These are phyloP conservation scores for Centroberyx gerrardi DNA, from an alignment of 2,797 vertebrate genomes.

Conservation along the genomic window DNA sequence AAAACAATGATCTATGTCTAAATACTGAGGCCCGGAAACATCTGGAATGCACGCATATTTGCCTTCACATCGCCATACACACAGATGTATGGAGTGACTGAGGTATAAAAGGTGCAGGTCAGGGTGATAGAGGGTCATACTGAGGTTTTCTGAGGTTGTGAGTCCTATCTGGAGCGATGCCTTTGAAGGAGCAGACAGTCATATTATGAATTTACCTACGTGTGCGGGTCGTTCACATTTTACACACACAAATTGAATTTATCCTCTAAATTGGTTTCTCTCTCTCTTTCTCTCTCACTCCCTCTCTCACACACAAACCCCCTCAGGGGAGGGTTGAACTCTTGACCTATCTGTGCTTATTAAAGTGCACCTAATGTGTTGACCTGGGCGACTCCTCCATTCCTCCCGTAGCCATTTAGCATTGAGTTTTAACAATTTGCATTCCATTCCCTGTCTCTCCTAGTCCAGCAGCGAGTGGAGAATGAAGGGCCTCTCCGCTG, in stretches of 20 bases:
- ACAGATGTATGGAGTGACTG: conserved; percentile 2
- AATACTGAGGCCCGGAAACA: too few species aligned
- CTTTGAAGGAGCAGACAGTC: background rate
- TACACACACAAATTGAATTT: conserved; percentile 22
- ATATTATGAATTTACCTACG: background rate
- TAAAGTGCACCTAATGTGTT: conserved; percentile 77
- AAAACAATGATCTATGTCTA: too few species aligned
- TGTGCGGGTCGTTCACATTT: background rate
- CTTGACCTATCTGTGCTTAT: conserved; percentile 70
- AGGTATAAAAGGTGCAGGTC: background rate
- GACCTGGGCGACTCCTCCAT: conserved; percentile 67
- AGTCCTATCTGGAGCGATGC: background rate
- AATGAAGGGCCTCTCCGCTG: conserved; percentile 54
- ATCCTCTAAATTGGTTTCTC: conserved; percentile 17
- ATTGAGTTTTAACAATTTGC: conserved; percentile 63
- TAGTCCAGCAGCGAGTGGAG: conserved; percentile 16
- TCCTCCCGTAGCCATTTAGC: conserved; percentile 61
- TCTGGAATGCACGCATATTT: too few species aligned
- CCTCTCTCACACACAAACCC: conserved; percentile 19
- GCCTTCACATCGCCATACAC: background rate
- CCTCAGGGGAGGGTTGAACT: conserved; percentile 64
- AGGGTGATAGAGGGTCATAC: background rate
- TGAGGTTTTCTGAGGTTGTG: background rate
- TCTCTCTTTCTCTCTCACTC: conserved; percentile 11
- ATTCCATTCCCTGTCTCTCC: conserved; percentile 68